phyloP scores from a whole-genome alignment of 2,888 invertebrate species.

The Temnothorax rugatulus region DNA sequence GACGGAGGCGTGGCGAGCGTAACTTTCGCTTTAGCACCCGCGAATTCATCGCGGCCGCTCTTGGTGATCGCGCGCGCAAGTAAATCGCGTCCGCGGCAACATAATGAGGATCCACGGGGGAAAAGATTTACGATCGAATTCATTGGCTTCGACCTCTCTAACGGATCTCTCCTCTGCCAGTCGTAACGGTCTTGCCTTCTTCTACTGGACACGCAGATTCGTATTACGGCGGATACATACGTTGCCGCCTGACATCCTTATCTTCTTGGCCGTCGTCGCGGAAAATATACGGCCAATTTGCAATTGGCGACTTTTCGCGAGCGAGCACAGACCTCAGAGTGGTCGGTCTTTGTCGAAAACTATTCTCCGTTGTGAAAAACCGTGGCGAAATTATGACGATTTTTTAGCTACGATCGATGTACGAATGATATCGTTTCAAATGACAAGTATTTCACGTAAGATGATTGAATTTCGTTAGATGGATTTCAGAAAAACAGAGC shows the following conservation, averaged over 20 bases:
- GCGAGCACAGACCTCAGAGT: background rate
- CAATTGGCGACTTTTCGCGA: conserved; percentile 7
- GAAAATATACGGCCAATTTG: conserved; percentile 24
- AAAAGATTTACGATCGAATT: conserved; percentile 75
- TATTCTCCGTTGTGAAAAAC: too few species aligned
- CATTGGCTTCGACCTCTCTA: conserved; percentile 72
- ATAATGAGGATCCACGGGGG: conserved; percentile 72
- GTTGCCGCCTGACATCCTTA: conserved; percentile 36
- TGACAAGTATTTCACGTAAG: background rate
- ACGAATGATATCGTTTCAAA: background rate
- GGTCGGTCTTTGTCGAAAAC: background rate
- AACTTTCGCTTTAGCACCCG: conserved; percentile 57
- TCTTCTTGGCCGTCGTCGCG: conserved; percentile 23
- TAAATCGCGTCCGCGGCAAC: conserved; percentile 49
- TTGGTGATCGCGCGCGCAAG: conserved; percentile 15
- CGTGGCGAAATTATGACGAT: background rate
- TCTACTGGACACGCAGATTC: conserved; percentile 28
- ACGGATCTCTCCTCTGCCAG: conserved; percentile 53
- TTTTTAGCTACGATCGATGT: background rate
- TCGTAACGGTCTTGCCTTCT: conserved; percentile 62
- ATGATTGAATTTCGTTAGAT: background rate
- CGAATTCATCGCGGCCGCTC: conserved; percentile 8
- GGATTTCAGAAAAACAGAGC: background rate
- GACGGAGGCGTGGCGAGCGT: conserved; percentile 43
- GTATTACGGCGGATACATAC: conserved; percentile 23